Base-by-base conservation (phyloP, 2,888 invertebrate genomes). In the Andrena dorsata region DNA sequence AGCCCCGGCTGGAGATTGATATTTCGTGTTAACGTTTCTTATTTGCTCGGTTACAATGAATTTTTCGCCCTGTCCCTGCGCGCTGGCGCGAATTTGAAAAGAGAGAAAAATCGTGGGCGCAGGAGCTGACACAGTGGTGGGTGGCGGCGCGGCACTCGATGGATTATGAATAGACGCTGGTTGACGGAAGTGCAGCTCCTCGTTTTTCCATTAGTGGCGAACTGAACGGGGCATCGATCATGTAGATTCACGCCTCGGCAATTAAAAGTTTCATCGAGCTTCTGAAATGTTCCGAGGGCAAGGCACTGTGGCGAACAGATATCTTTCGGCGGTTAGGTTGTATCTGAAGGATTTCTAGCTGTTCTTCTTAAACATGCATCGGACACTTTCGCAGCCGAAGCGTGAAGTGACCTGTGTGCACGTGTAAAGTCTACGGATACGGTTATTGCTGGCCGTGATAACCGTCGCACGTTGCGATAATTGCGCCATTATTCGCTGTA, bases 101-200 rank as follows among this genome's bases (percentile, higher is more conserved):
- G 10, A 30, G n/a, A 16, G 10, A 35, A 41, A 20, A 41, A 13
- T 7, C n/a, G 13, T n/a, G n/a, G 30, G 49, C 2, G 23, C 10
- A 5, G n/a, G 23, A 10, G 72, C 32, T 35, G n/a, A 41, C 41
- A 41, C 41, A 41, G 41, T 16, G 41, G 16, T 41, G 41, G 41
- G 3, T 16, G 41, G 16, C 16, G 32, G 16, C 63, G 51, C 47
- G 66, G 41, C 28, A 28, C 79, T 74, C 26, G 80, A 63, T 72
- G 58, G 63, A 71, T 80, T 76, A 72, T 72, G 56, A 73, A 72
- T 49, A 63, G 74, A 71, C 20, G 35, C n/a, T 30, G 20, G 53
- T 32, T 70, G 23, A 32, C 32, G 23, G 23, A 56, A 56, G 30
- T 30, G 32, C 28, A 2, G 13, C 7, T 13, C 49, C 41, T 10